Percentiles rank a stretch among this genome's conserved stretches.
These are phyloP conservation scores for Podiceps cristatus DNA, from an alignment of 2,113 vertebrate species.

Conservation along the genomic window DNA sequence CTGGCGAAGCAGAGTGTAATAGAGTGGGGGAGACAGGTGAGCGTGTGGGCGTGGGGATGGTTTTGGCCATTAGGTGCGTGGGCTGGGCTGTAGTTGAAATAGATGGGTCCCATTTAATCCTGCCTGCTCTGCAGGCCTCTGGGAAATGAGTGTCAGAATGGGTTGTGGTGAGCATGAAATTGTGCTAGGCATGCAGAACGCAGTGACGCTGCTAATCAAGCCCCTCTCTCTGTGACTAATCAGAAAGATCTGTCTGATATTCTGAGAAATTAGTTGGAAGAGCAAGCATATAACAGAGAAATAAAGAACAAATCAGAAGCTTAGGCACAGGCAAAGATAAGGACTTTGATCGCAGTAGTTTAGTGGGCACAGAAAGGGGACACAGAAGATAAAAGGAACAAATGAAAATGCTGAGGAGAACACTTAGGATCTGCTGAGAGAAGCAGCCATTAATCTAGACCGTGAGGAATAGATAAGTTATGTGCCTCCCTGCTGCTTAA, in stretches of 20 bases:
- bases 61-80: background rate
- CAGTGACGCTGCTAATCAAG: background rate
- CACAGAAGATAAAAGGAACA: background rate
- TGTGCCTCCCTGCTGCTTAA: background rate
- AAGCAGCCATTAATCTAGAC: background rate
- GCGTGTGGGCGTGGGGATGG: rapidly evolving
- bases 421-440: background rate
- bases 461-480: background rate
- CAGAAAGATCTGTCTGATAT: background rate
- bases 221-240: background rate
- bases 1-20: background rate
- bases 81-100: background rate
- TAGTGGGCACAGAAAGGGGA: background rate
- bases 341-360: background rate
- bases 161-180: background rate
- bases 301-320: background rate
- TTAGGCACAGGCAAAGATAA: background rate
- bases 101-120: background rate
- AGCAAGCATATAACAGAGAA: background rate
- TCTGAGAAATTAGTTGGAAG: background rate
- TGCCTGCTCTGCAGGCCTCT: background rate
- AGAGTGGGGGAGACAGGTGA: background rate
- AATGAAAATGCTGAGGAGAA: background rate
- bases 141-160: background rate
- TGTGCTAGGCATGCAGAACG: background rate